phyloP scores from a whole-genome alignment of 2,797 vertebrate genomes.

The Oreonectes daqikongensis region DNA sequence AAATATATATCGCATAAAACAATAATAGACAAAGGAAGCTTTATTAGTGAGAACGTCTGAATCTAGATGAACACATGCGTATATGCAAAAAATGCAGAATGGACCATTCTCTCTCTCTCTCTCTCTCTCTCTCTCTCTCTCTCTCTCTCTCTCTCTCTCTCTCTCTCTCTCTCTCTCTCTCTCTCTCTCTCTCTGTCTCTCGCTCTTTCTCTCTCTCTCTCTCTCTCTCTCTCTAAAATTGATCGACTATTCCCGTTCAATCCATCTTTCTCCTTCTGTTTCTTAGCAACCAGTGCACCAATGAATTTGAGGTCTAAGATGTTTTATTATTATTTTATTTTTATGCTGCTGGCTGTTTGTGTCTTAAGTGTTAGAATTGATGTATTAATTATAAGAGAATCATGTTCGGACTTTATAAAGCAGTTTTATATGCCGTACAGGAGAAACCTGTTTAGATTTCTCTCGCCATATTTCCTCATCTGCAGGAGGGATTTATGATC shows the following conservation, averaged over 20 bases:
- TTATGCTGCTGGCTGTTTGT: slow-evolving; percentile 40
- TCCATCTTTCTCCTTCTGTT: slow-evolving; percentile 83
- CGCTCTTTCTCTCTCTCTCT: no score
- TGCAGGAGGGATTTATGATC: neutral
- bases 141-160: slow-evolving; percentile 2
- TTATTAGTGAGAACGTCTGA: neutral
- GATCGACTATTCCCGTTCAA: slow-evolving; percentile 81
- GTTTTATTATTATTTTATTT: slow-evolving; percentile 72
- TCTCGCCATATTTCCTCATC: slow-evolving; percentile 9
- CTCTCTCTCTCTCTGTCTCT: no score
- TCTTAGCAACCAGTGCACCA: slow-evolving; percentile 78
- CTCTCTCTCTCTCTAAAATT: slow-evolving; percentile 64
- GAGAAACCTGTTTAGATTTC: neutral
- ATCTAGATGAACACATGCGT: neutral
- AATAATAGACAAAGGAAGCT: neutral
- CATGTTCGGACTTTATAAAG: slow-evolving; percentile 1
- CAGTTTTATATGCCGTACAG: neutral
- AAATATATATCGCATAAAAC: neutral
- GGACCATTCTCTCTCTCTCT: neutral
- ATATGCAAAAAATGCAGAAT: neutral
- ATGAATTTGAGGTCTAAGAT: slow-evolving; percentile 71
- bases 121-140: neutral
- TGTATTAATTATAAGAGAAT: neutral
- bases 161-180: neutral
- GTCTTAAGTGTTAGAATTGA: slow-evolving; percentile 30